Percentiles rank a stretch among this genome's conserved stretches.
Evolutionary conservation across 2,797 vertebrate genomes (phyloP).

Genomic region (Carapus acus): DNA sequence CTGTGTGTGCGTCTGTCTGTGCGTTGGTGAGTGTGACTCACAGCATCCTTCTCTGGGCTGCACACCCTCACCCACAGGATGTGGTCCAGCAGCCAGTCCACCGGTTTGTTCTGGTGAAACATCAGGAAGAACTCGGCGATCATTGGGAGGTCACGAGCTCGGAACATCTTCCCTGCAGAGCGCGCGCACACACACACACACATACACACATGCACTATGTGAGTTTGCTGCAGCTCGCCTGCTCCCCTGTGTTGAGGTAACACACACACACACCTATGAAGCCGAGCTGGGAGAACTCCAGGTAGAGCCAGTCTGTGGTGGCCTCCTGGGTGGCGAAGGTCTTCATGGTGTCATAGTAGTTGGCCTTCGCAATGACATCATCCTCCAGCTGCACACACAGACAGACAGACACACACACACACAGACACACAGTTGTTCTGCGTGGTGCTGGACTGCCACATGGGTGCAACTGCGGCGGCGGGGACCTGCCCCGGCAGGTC

Average conservation of each 20-base stretch:
- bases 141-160: constrained; percentile 70
- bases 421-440: no score
- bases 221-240: no score
- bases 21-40: constrained; percentile 60
- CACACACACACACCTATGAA: constrained; percentile 80
- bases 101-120: constrained; percentile 88
- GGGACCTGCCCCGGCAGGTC: no score
- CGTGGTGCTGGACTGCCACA: no score
- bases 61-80: constrained; percentile 84
- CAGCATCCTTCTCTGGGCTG: constrained; percentile 71
- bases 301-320: constrained; percentile 74
- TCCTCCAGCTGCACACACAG: constrained; percentile 77
- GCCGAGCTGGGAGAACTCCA: constrained; percentile 88
- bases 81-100: constrained; percentile 86
- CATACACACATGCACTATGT: no score
- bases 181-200: background rate
- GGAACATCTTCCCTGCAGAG: constrained; percentile 77
- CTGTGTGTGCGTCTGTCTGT: background rate
- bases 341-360: constrained; percentile 75
- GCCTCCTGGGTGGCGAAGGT: constrained; percentile 55
- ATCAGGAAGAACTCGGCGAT: constrained; percentile 85
- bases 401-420: no score
- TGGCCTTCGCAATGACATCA: constrained; percentile 79
- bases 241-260: no score
- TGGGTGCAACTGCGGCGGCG: no score